Evolutionary conservation across 2,888 invertebrate genomes (phyloP).

Genomic region (Himalopsyche japonica): DNA sequence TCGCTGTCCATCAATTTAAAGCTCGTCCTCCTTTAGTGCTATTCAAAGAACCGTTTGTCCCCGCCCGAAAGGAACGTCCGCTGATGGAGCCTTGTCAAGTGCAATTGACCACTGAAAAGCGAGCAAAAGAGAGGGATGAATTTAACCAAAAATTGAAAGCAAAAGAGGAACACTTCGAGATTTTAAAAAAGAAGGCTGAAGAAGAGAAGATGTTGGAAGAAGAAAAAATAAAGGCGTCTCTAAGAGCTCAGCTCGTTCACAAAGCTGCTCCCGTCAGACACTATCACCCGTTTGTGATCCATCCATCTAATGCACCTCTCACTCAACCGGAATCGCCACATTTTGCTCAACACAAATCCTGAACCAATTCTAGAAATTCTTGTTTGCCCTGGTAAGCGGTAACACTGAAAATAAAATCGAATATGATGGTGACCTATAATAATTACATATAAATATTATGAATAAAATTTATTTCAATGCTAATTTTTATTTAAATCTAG

Average conservation of each 20-base stretch:
- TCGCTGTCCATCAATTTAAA: constrained; percentile 55
- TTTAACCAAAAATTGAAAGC: constrained; percentile 63
- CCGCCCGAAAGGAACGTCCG: constrained; percentile 56
- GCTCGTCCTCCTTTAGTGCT: constrained; percentile 66
- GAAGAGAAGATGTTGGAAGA: constrained; percentile 49
- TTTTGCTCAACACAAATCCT: constrained; percentile 44
- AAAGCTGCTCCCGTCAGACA: constrained; percentile 67
- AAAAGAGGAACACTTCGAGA: constrained; percentile 50
- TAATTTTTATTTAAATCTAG: no score
- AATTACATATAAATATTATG: no score
- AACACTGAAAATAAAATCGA: no score
- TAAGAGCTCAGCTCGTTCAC: constrained; percentile 63
- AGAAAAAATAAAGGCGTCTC: constrained; percentile 55
- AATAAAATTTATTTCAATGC: no score
- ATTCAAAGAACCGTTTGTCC: constrained; percentile 67
- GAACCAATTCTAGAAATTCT: no score
- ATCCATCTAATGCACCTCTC: constrained; percentile 57
- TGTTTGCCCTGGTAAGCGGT: no score
- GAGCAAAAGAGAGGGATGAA: constrained; percentile 64
- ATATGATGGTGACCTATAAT: no score
- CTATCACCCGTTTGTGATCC: constrained; percentile 56
- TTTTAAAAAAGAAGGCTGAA: constrained; percentile 49
- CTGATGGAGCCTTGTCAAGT: constrained; percentile 58
- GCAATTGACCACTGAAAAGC: constrained; percentile 65
- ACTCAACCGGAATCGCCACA: constrained; percentile 70